These are phyloP conservation scores for Alouatta palliata DNA, from an alignment of 2,113 vertebrate genomes.

Conservation along the genomic window DNA sequence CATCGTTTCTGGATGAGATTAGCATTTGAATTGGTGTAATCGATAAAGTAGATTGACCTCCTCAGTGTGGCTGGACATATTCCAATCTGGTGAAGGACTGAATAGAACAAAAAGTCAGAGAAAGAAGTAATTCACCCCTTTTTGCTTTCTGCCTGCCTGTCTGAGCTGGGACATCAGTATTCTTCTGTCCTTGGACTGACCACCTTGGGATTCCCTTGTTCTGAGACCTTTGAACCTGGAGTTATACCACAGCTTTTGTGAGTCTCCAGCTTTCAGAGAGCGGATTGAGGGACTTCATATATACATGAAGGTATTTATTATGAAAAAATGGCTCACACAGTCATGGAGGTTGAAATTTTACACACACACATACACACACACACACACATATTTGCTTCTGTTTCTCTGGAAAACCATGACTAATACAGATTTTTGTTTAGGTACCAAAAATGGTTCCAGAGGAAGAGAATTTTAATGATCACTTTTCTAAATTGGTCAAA, in stretches of 20 bases:
- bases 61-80: neutral
- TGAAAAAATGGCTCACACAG: neutral
- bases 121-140: neutral
- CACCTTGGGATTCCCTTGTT: neutral
- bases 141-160: neutral
- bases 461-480: neutral
- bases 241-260: neutral
- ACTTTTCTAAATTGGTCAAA: neutral
- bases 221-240: neutral
- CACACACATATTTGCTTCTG: neutral
- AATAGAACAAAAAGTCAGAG: neutral
- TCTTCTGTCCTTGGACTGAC: neutral
- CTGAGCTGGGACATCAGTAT: neutral
- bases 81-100: neutral
- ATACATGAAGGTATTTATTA: neutral
- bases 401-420: neutral
- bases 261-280: neutral
- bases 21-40: neutral
- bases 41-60: neutral
- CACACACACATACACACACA: neutral
- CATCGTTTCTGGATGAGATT: neutral
- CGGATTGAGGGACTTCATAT: neutral
- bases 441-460: neutral
- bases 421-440: neutral
- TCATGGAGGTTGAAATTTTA: neutral